A percentile compares a stretch with the other conserved stretches of the same genome.
Evolutionary conservation across 2,888 invertebrate genomes (phyloP).

Genomic region (Euclidia mi): DNA sequence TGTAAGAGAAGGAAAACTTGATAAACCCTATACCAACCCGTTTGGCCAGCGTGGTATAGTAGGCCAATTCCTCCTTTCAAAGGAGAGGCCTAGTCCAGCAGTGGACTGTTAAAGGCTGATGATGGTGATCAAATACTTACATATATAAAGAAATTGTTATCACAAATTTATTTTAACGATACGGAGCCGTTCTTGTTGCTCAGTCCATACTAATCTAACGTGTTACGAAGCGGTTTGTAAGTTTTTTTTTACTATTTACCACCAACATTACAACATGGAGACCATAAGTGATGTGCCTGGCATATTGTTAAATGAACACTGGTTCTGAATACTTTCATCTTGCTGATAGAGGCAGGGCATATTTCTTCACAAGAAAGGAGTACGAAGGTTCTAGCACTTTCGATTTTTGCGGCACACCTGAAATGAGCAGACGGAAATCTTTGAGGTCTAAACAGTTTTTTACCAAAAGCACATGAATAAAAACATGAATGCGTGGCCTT

Average conservation of each 20-base stretch:
- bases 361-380: background rate
- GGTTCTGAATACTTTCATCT: conserved; percentile 11
- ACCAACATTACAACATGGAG: conserved; percentile 35
- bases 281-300: conserved; percentile 44
- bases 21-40: too few relatives aligned
- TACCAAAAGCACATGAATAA: background rate
- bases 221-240: conserved; percentile 26
- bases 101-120: too few relatives aligned
- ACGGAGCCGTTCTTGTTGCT: too few relatives aligned
- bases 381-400: background rate
- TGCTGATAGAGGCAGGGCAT: background rate
- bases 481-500: conserved; percentile 37
- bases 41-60: too few relatives aligned
- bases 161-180: too few relatives aligned
- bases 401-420: background rate
- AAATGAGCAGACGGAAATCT: conserved; percentile 10
- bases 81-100: too few relatives aligned
- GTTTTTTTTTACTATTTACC: conserved; percentile 44
- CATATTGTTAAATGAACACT: conserved; percentile 31
- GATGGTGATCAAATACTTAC: too few relatives aligned
- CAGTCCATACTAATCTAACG: conserved; percentile 36
- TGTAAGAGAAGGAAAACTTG: too few relatives aligned
- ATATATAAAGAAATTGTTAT: too few relatives aligned
- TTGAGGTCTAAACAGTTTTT: conserved; percentile 1
- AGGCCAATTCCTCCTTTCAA: too few relatives aligned